Evolutionary conservation across 2,797 vertebrate species (phyloP), one percentile per base, ranked within the genome.

Genomic region (Chrosomus eos): DNA sequence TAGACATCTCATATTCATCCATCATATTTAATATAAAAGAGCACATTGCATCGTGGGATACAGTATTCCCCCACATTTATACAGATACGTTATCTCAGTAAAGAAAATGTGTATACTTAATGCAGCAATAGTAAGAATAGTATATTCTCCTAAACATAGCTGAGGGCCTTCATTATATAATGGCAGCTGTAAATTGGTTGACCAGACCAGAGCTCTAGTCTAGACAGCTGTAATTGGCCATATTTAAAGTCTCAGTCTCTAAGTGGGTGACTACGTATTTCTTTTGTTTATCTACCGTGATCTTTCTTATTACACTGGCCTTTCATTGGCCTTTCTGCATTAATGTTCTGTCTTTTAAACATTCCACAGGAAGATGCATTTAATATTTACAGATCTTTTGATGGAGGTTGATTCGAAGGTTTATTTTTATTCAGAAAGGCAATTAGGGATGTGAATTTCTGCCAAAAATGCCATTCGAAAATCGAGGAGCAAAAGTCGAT

Each of bases 321-420:
- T n/a, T n/a, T n/a, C 21, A 58, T 13, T 36, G 11, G 6, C 21
- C 7, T 76, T 76, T 36, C 33, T 58, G 31, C 51, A 14, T 18
- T 64, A 31, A 64, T 31, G 7, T 18, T 58, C 45, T 58, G 6
- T 21, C 1, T 9, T 40, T 26, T 18, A 77, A 43, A 62, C 16
- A 43, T 62, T 77, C 16, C n/a, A 38, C 33, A 13, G 36, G 8
- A 7, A 77, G n/a, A 4, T 77, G 14, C 55, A 40, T 60, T 62
- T n/a, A 9, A 8, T 66, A 60, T 67, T 48, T 80, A 51, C 40
- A 64, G 19, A 80, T 66, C 40, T 43, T 62, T 77, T 77, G 75
- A 62, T 62, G 40, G 21, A 33, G 8, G 18, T 67, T 14, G 21
- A 67, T 26, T 51, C 67, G 3, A 33, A 67, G 28, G 18, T 48